Percentiles rank a stretch among this genome's conserved stretches.
These are phyloP conservation scores for Watersipora subatra DNA, from an alignment of 1,140 invertebrate genomes.

Conservation along the genomic window DNA sequence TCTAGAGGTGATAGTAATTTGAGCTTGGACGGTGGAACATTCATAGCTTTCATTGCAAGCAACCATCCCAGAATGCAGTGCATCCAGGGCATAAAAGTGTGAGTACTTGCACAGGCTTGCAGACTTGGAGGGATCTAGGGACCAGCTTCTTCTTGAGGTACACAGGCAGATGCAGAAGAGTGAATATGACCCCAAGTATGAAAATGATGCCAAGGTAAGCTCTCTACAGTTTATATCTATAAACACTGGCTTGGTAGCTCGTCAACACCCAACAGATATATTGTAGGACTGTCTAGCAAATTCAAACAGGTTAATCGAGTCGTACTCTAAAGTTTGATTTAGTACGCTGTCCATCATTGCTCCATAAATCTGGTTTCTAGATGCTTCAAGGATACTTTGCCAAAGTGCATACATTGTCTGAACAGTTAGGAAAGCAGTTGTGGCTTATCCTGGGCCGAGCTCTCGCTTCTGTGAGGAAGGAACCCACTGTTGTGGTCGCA, in stretches of 20 bases:
- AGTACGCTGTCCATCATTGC: no score
- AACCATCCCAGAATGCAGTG: not conserved
- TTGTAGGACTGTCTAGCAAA: no score
- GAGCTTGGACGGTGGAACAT: not conserved
- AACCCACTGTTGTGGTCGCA: conserved; percentile 89
- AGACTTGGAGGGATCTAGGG: conserved; percentile 87
- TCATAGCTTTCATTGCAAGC: not conserved
- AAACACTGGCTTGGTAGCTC: no score
- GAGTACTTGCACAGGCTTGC: conserved; percentile 61
- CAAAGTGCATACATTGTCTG: conserved; percentile 79
- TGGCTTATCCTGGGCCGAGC: conserved; percentile 75
- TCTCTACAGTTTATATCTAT: no score
- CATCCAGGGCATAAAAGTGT: not conserved
- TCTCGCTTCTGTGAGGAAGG: conserved; percentile 80
- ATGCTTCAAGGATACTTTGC: conserved; percentile 83
- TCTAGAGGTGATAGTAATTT: no score
- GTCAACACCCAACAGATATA: no score
- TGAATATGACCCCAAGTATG: not conserved
- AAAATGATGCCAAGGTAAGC: not conserved
- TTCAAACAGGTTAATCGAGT: no score
- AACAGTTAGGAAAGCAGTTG: conserved; percentile 69
- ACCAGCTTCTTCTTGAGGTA: conserved; percentile 85
- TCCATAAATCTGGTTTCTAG: no score
- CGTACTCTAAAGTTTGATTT: no score
- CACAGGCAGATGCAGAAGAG: conserved; percentile 84